These are phyloP conservation scores for Punctoribates punctum DNA, from an alignment of 2,888 invertebrate species.

Conservation along the genomic window DNA sequence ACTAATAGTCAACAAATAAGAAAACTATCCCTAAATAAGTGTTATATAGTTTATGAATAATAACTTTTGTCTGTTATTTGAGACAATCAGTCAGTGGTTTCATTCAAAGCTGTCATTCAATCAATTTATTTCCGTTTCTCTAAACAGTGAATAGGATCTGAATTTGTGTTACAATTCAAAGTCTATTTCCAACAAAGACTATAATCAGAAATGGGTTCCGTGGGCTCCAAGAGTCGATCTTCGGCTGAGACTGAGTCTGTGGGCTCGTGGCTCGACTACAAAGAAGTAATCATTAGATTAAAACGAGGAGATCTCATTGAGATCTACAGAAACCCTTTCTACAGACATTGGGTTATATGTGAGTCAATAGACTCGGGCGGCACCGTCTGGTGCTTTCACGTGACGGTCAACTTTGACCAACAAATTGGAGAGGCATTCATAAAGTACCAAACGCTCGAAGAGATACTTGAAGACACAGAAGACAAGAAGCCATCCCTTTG, in stretches of 20 bases:
- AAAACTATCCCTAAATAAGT: no score
- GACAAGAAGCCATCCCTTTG: conserved; percentile 39
- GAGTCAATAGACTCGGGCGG: neutral
- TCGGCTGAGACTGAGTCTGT: neutral
- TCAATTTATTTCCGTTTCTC: no score
- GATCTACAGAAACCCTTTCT: conserved; percentile 50
- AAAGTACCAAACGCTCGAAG: conserved; percentile 46
- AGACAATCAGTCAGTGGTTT: no score
- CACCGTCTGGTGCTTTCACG: conserved; percentile 45
- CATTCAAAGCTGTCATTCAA: no score
- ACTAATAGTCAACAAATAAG: no score
- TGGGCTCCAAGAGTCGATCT: neutral
- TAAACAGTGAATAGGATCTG: no score
- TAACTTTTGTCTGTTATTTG: no score
- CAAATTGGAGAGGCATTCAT: conserved; percentile 47
- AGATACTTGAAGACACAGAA: conserved; percentile 48
- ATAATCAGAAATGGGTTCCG: neutral
- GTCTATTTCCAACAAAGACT: no score
- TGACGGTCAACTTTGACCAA: conserved; percentile 47
- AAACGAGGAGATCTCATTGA: conserved; percentile 50
- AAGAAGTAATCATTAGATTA: neutral
- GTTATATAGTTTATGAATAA: no score
- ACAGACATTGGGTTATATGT: conserved; percentile 50
- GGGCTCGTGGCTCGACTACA: neutral
- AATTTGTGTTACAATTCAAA: no score